Conservation (phyloP, 64 coral and sea anemone genomes). For the Porites lutea region DNA sequence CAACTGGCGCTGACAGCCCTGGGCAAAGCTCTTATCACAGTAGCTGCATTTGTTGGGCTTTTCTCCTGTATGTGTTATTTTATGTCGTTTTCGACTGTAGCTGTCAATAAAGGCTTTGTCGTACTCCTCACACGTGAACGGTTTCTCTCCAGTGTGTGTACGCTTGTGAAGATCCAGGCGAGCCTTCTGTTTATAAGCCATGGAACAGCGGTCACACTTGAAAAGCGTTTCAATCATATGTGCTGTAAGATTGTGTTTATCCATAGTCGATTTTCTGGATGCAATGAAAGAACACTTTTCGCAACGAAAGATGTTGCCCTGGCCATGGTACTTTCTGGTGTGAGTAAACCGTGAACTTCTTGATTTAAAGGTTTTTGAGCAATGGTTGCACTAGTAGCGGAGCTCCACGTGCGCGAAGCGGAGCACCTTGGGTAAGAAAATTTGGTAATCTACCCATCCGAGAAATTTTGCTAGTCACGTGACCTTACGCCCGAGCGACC, state of each 20-base stretch:
- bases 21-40: conserved; percentile 12
- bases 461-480: too few species aligned
- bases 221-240: not conserved
- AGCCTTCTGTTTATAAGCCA: not conserved
- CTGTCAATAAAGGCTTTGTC: conserved; percentile 19
- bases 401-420: too few species aligned
- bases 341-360: not conserved
- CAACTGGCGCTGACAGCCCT: conserved; percentile 10
- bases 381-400: not conserved
- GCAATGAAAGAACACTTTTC: not conserved
- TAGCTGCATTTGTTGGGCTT: conserved; percentile 13
- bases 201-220: not conserved
- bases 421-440: too few species aligned
- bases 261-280: not conserved
- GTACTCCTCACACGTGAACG: not conserved
- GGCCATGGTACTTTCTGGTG: not conserved
- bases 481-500: too few species aligned
- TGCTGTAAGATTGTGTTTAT: not conserved
- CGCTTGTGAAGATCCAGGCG: not conserved
- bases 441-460: too few species aligned
- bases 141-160: not conserved
- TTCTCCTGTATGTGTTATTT: not conserved
- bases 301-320: not conserved
- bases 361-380: not conserved
- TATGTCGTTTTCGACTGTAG: not conserved